Percentiles rank a stretch among this genome's conserved stretches.
These are phyloP conservation scores for Muscina levida DNA, from an alignment of 2,888 invertebrate genomes.

Conservation along the genomic window DNA sequence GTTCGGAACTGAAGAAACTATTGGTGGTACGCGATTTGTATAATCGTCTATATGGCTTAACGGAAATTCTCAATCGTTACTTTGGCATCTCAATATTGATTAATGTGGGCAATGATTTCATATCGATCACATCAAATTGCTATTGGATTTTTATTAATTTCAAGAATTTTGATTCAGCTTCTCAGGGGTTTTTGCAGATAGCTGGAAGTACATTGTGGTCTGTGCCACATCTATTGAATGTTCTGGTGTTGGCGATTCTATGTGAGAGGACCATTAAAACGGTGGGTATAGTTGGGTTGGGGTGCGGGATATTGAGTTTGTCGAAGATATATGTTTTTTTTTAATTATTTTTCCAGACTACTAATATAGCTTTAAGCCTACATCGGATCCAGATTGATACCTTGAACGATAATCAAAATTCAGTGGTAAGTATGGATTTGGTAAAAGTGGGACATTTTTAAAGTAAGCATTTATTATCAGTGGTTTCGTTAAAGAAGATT, in stretches of 20 bases:
- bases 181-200: conserved; percentile 70
- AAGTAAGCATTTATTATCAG: not conserved
- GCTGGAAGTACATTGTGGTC: conserved; percentile 73
- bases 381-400: conserved; percentile 79
- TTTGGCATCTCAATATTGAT: conserved; percentile 77
- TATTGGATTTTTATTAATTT: conserved; percentile 78
- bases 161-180: conserved; percentile 69
- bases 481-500: not conserved
- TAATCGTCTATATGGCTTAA: conserved; percentile 75
- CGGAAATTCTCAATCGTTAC: conserved; percentile 72
- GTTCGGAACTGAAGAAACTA: conserved; percentile 69
- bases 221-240: conserved; percentile 75
- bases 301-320: not conserved
- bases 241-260: conserved; percentile 73
- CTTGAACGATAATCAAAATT: conserved; percentile 78
- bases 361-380: conserved; percentile 77
- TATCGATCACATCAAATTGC: conserved; percentile 76
- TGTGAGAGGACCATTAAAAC: conserved; percentile 75
- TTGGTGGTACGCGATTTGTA: conserved; percentile 74
- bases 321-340: no score
- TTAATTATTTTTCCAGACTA: conserved; percentile 73
- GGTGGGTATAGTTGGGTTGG: conserved; percentile 70
- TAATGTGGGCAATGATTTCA: conserved; percentile 77
- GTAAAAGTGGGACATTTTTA: no score
- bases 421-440: conserved; percentile 75